Conservation (phyloP, 2,797 vertebrate species). For the Pangasius mekongensis region DNA sequence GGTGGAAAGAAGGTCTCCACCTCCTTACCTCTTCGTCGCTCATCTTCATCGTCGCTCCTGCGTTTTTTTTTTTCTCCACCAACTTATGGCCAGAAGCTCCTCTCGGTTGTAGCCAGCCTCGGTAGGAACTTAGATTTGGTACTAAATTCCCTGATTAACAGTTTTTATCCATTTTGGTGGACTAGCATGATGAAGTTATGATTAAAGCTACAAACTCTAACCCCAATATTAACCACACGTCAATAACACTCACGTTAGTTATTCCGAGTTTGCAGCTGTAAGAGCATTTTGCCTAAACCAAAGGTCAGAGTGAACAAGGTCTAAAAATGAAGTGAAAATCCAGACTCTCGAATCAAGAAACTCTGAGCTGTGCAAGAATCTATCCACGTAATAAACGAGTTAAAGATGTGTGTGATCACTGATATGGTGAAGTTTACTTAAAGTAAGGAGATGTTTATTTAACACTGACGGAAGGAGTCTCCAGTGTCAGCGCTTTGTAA, state of each 20-base stretch:
- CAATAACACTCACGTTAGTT: not conserved
- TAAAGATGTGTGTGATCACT: not conserved
- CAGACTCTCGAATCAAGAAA: not conserved
- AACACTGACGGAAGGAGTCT: not conserved
- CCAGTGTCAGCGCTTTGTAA: not conserved
- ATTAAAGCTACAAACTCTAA: not conserved
- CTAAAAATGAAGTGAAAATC: not conserved
- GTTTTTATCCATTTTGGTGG: not conserved
- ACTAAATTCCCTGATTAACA: not conserved
- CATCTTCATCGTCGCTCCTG: conserved; percentile 43
- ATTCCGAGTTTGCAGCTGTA: not conserved
- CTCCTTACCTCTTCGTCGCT: conserved; percentile 30
- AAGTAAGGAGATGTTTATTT: not conserved
- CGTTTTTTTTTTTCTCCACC: not conserved
- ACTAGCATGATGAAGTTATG: not conserved
- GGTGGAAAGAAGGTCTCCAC: conserved; percentile 31
- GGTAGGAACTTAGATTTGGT: not conserved
- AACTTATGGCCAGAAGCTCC: not conserved
- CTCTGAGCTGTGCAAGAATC: not conserved
- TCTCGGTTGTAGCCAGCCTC: not conserved
- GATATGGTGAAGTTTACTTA: not conserved
- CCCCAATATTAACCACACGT: not conserved
- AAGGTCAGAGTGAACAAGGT: not conserved
- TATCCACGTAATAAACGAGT: not conserved
- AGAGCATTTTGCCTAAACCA: not conserved